A percentile compares a stretch with the other conserved stretches of the same genome.
Conservation (phyloP, 1,140 invertebrate genomes). For the Pseudomyrmex pallidus region DNA sequence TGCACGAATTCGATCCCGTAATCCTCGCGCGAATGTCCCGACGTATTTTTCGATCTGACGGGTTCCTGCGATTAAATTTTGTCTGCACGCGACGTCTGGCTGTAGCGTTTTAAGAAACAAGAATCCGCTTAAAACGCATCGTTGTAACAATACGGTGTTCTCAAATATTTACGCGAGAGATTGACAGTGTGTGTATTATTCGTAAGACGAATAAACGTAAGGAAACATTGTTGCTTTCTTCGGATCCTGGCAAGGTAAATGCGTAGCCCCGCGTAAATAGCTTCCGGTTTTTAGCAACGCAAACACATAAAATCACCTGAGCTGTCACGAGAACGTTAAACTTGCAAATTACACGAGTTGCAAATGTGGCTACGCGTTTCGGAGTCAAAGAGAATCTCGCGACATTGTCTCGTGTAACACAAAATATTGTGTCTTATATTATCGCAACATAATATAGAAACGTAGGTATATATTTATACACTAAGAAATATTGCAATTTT, state of each 20-base stretch:
- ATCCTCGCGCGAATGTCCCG: background rate
- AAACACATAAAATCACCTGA: conserved; percentile 29
- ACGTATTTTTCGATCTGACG: background rate
- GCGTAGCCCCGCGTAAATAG: background rate
- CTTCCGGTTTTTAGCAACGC: conserved; percentile 32
- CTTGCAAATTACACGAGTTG: conserved; percentile 27
- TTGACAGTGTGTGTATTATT: background rate
- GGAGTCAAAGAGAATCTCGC: conserved; percentile 9
- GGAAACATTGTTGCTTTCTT: background rate
- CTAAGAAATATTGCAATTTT: no score
- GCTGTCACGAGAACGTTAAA: conserved; percentile 18
- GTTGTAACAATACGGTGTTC: background rate
- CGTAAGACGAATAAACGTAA: background rate
- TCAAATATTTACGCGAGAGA: background rate
- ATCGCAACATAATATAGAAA: no score
- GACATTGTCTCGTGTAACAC: background rate
- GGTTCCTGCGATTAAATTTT: background rate
- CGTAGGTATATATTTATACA: no score
- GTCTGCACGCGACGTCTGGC: background rate
- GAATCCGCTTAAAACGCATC: background rate
- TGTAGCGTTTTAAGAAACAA: background rate
- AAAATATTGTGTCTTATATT: background rate
- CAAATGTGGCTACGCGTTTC: background rate
- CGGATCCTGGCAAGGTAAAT: background rate
- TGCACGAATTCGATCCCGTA: conserved; percentile 30